Conservation (phyloP, 2,113 vertebrate genomes). For the Acrocephalus kingi region DNA sequence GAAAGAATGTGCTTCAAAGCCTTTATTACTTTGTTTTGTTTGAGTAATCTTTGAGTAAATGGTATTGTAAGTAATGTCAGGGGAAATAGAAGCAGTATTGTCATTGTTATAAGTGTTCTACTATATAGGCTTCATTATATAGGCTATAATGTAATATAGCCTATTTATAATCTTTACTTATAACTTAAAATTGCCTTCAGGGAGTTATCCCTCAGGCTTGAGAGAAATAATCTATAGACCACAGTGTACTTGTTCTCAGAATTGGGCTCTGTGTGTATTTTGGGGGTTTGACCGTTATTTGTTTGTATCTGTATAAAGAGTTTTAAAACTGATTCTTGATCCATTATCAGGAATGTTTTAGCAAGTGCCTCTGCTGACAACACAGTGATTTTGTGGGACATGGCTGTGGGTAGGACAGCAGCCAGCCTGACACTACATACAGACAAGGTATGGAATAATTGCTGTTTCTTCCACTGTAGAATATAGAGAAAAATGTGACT, state of each 20-base stretch:
- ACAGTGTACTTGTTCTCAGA: background rate
- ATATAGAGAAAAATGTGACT: background rate
- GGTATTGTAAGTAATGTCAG: background rate
- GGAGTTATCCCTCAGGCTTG: background rate
- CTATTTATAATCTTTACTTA: background rate
- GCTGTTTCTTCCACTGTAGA: background rate
- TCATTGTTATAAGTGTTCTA: background rate
- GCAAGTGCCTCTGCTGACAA: slow-evolving; percentile 91
- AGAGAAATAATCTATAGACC: background rate
- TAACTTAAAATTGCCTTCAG: background rate
- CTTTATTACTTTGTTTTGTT: background rate
- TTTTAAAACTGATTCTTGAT: background rate
- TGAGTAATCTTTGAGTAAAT: background rate
- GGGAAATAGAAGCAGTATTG: background rate
- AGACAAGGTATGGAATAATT: slow-evolving; percentile 84
- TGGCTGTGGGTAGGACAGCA: slow-evolving; percentile 85
- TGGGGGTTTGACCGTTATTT: background rate
- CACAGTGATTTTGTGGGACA: slow-evolving; percentile 90
- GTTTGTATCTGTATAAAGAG: background rate
- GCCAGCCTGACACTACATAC: slow-evolving; percentile 83
- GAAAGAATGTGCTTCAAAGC: background rate
- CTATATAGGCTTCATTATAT: background rate
- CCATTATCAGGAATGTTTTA: slow-evolving; percentile 84
- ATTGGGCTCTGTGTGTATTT: background rate
- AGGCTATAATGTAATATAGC: background rate